Base-by-base conservation (phyloP, 2,113 vertebrate genomes). In the Corythornis vintsioides region DNA sequence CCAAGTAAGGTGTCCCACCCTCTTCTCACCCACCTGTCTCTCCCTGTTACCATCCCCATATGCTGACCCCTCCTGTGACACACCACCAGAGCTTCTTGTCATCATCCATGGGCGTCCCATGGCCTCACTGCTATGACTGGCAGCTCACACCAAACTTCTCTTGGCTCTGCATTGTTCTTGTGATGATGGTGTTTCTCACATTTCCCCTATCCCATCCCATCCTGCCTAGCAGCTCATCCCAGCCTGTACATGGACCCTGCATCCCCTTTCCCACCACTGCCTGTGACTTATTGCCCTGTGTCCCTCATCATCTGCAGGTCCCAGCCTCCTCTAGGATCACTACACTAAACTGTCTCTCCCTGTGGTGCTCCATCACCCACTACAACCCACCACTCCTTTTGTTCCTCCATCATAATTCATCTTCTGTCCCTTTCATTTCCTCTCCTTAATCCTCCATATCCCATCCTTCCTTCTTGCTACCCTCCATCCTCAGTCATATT, bases 91-190 rank as follows among this genome's bases (percentile, higher is more conserved):
- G 59, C 55, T 85, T 33, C 42, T 18, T 57, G 45, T 61, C 35
- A 38, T 1, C 7, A 0, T 42, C 56, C 1, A 0, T 2, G 20
- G 31, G 31, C 60, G 38, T 59, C 67, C 43, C 18, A 0, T 35
- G 56, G 43, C 33, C 65, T 73, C 21, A 2, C 50, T 70, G 61
- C 64, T 40, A 43, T 22, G 20, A 18, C 65, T 80, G 29, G 31
- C 20, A 40, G 33, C 47, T 25, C 65, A 18, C 47, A 14, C 8
- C 20, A 56, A 63, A 24, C 35, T 80, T 14, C 67, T 65, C 48
- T 71, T 0, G 1, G 81, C 66, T 89, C 38, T 28, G 10, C 21
- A 0, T 38, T 86, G 81, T 79, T 35, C 63, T 45, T n/a, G 43
- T 86, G 77, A 6, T 60, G 43, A 80, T 93, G 64, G 28, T 67